Percentiles rank a stretch among this genome's conserved stretches.
phyloP scores from a whole-genome alignment of 2,888 invertebrate genomes.

The Phlogophora meticulosa region DNA sequence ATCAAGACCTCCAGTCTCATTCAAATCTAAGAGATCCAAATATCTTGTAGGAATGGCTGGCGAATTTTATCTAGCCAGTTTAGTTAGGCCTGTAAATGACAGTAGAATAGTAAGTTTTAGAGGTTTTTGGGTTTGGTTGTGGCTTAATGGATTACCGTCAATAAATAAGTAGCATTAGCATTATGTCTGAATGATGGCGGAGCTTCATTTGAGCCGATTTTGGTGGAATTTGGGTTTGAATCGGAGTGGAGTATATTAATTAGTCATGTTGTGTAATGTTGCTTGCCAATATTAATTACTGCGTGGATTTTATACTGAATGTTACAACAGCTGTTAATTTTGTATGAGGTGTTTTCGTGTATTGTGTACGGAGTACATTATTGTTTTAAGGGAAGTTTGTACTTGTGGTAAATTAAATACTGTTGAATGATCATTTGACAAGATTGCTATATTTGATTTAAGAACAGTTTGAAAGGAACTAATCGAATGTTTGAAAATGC shows the following conservation, averaged over 20 bases:
- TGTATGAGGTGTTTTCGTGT: conserved; percentile 27
- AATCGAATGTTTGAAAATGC: no score
- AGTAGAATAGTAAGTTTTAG: conserved; percentile 23
- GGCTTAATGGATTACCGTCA: conserved; percentile 84
- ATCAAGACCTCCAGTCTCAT: conserved; percentile 63
- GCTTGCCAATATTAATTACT: conserved; percentile 65
- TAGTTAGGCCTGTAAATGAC: conserved; percentile 60
- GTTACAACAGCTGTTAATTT: conserved; percentile 45
- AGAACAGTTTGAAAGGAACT: no score
- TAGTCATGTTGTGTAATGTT: conserved; percentile 73
- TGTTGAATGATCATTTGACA: no score
- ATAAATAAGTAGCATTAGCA: conserved; percentile 86
- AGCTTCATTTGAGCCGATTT: conserved; percentile 83
- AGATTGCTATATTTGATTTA: no score
- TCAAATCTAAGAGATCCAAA: conserved; percentile 58
- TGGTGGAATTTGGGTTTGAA: conserved; percentile 79
- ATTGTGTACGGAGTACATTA: conserved; percentile 35
- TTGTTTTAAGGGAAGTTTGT: conserved; percentile 5
- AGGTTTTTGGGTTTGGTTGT: conserved; percentile 67
- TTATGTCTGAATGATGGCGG: conserved; percentile 78
- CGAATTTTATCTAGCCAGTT: conserved; percentile 63
- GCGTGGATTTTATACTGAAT: conserved; percentile 60
- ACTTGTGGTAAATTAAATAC: not conserved
- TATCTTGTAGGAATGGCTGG: conserved; percentile 69
- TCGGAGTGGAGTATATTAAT: conserved; percentile 76